Percentiles rank a stretch among this genome's conserved stretches.
These are phyloP conservation scores for Leguminivora glycinivorella DNA, from an alignment of 1,140 invertebrate genomes.

Conservation along the genomic window DNA sequence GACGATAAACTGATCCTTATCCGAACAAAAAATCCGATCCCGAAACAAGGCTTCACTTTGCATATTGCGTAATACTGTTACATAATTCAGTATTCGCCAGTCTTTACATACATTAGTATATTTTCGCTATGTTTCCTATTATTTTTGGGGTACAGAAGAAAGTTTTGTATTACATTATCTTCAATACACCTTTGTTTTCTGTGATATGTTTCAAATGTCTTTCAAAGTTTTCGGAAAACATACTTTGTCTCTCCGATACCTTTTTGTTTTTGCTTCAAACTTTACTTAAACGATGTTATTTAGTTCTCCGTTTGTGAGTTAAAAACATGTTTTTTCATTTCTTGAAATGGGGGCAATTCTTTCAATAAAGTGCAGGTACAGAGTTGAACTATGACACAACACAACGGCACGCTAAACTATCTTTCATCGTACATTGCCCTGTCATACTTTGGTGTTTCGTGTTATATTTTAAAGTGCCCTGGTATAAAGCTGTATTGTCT, in stretches of 20 bases:
- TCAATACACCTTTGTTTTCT: conserved; percentile 1
- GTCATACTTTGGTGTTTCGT: neutral
- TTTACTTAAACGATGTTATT: conserved; percentile 1
- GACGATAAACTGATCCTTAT: conserved; percentile 14
- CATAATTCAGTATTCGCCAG: conserved; percentile 37
- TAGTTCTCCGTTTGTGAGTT: neutral
- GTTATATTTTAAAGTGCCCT: neutral
- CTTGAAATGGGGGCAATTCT: neutral
- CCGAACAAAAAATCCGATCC: conserved; percentile 24
- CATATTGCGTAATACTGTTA: conserved; percentile 35
- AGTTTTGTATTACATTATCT: neutral
- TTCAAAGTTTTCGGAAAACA: neutral
- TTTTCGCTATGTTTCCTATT: conserved; percentile 11
- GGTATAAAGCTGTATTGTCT: neutral
- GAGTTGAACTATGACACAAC: neutral
- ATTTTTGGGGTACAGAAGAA: neutral
- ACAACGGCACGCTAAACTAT: neutral
- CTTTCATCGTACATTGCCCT: conserved; percentile 50
- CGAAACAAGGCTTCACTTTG: conserved; percentile 26
- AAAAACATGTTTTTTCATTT: conserved; percentile 19
- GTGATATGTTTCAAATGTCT: neutral
- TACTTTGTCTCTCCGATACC: neutral
- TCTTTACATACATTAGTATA: conserved; percentile 27
- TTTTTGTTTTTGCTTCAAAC: neutral
- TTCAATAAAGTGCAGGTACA: neutral